Percentiles rank a stretch among this genome's conserved stretches.
Conservation (phyloP, 2,888 invertebrate genomes). For the Atethmia centrago region DNA sequence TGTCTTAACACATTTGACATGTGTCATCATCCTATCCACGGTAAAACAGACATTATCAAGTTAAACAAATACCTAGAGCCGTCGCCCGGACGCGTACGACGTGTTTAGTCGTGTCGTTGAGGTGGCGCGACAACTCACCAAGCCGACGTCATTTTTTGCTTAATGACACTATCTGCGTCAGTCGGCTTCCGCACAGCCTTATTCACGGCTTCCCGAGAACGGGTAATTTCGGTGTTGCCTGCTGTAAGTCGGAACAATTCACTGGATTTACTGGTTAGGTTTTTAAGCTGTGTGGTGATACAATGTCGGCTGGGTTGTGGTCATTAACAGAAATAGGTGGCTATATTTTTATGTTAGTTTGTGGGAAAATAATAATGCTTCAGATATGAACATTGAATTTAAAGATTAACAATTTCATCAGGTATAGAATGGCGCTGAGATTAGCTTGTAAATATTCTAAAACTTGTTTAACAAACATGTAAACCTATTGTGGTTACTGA, state of each 20-base stretch:
- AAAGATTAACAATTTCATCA: no score
- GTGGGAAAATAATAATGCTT: neutral
- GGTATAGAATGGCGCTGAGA: no score
- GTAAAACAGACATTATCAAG: constrained; percentile 31
- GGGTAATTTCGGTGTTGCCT: constrained; percentile 54
- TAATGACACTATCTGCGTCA: constrained; percentile 61
- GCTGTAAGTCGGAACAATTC: constrained; percentile 32
- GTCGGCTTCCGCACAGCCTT: constrained; percentile 56
- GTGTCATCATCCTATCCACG: neutral
- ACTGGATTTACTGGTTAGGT: constrained; percentile 42
- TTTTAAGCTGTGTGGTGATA: constrained; percentile 19
- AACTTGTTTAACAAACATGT: no score
- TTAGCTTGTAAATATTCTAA: neutral
- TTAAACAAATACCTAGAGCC: constrained; percentile 22
- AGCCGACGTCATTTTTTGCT: constrained; percentile 57
- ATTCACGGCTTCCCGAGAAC: constrained; percentile 58
- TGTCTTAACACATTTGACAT: neutral
- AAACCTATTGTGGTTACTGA: neutral
- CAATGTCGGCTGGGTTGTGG: constrained; percentile 1
- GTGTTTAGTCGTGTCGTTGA: constrained; percentile 55
- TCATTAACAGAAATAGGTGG: neutral
- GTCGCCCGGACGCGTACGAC: constrained; percentile 44
- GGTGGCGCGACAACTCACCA: constrained; percentile 51
- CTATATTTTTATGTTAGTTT: neutral
- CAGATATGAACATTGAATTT: neutral